Evolutionary conservation across 1,140 invertebrate species (phyloP), one percentile per base, ranked within the genome.

Genomic region (Euglossa dilemma): DNA sequence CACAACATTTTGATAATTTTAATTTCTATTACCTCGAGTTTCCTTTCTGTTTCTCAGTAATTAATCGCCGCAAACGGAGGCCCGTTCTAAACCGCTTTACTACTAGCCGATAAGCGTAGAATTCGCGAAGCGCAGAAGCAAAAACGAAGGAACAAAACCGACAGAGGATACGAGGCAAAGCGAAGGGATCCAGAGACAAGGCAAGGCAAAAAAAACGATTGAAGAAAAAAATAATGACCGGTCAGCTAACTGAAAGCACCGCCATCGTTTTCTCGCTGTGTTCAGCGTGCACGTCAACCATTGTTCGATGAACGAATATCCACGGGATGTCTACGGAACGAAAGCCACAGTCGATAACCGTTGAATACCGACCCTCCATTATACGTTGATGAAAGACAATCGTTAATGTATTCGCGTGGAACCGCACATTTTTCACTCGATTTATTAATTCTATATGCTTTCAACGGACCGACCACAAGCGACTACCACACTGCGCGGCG

Each of bases 21-120:
- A 9, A 56, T 20, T 23, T 2, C 20, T 9, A 57, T 8, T 1
- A 20, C 6, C 7, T 56, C 54, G 20, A 57, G 23, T 20, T 8
- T n/a, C 20, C 23, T 23, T 56, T 8, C 14, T n/a, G n/a, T 25
- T 61, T 14, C 14, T 61, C 6, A n/a, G 11, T 7, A 14, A 45
- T 45, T 28, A 16, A 20, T 28, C 8, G 45, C 57, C 66, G 83
- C 85, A 81, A 89, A 85, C 87, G 80, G 84, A 83, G 80, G 67
- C 76, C 56, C 50, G 74, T 69, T 71, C 70, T 18, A 61, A 74
- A 69, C 73, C 67, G 87, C 87, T 89, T 88, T 83, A 91, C 89
- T 91, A 91, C 25, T 91, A 89, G 83, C 85, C 56, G 66, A 64
- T 90, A 92, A 91, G 89, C 52, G 47, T 86, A 83, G 64, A 86